Percentiles rank a stretch among this genome's conserved stretches.
phyloP scores from a whole-genome alignment of 2,113 vertebrate species.

The Neomonachus schauinslandi region DNA sequence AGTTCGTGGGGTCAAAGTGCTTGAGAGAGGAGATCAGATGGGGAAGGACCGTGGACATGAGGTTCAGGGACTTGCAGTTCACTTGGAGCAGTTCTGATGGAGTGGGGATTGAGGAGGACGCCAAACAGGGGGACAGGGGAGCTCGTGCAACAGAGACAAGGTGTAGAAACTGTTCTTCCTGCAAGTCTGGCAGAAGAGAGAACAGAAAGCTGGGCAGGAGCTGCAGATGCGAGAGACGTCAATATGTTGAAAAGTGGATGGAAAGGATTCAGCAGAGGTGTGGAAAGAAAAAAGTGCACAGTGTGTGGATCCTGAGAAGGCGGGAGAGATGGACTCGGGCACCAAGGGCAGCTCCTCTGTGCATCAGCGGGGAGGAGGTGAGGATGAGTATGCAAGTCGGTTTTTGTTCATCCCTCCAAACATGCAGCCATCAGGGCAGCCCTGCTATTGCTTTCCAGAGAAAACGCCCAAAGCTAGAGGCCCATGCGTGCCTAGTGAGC shows the following conservation, averaged over 20 bases:
- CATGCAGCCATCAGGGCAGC: neutral
- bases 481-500: neutral
- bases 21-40: neutral
- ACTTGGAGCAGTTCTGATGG: neutral
- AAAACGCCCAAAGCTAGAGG: neutral
- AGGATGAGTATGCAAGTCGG: neutral
- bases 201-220: neutral
- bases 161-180: neutral
- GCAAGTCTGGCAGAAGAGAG: neutral
- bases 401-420: conserved; percentile 12
- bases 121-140: neutral
- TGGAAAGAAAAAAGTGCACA: neutral
- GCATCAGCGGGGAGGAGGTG: neutral
- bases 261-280: neutral
- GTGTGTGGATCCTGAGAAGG: neutral
- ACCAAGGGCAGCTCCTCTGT: neutral
- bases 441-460: neutral
- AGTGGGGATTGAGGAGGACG: neutral
- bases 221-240: neutral
- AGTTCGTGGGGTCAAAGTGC: neutral
- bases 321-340: neutral
- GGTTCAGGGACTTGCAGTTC: neutral
- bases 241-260: neutral
- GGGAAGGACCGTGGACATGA: neutral
- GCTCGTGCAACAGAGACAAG: neutral